Evolutionary conservation across 2,113 vertebrate species (phyloP), one percentile per base, ranked within the genome.

Genomic region (Prochilodus magdalenae): DNA sequence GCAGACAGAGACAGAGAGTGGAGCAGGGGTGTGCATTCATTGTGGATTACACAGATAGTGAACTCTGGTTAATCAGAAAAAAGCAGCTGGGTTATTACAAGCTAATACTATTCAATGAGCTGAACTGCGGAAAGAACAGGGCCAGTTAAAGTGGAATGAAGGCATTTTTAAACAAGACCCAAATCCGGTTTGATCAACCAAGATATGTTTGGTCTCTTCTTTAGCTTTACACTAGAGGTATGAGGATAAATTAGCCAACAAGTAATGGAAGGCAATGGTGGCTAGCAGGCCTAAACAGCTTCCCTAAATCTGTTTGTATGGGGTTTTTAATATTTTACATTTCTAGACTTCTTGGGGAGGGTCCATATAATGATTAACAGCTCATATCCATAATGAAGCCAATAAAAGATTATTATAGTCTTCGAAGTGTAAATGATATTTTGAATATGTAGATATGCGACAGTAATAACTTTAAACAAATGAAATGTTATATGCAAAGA

Each of bases 61-160:
- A 51, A 15, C 49, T 33, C 7, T 55, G 24, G 24, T 36, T 73
- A 60, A 26, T 65, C 60, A 40, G 4, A 16, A 55, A 15, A 77
- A 83, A 76, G 47, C 27, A 66, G 12, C 75, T 66, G 73, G 88
- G 40, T 83, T 80, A 55, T 74, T 80, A 80, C 40, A 74, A 30
- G 57, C 55, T 76, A 86, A 81, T 80, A 71, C 53, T 77, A 73
- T 83, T 72, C 74, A 44, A 86, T 83, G n/a, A 53, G 73, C 26
- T 72, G 30, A 75, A 65, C 22, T 74, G 76, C 40, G 33, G 73
- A 77, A 44, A 36, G 20, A 24, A 81, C 33, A 80, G 18, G 74
- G 67, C 47, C 57, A 77, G n/a, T n/a, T 57, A n/a, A 69, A 51
- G 67, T 74, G n/a, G 30, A 83, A 80, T n/a, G 49, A 60, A 55